Conservation (phyloP, 2,888 invertebrate genomes). For the Abrostola triplasia region DNA sequence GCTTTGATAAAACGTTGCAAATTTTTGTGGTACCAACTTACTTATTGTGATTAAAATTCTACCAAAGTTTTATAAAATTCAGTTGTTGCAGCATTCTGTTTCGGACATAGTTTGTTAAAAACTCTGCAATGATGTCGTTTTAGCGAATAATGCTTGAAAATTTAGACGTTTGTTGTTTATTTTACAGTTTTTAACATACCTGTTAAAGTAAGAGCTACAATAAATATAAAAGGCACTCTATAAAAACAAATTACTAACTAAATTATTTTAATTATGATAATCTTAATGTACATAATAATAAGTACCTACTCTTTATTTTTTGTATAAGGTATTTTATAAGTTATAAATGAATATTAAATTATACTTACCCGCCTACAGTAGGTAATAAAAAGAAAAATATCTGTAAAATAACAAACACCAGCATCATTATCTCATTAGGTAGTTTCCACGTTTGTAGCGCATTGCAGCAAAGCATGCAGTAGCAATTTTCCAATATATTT, state of each 20-base stretch:
- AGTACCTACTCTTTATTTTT: too few relatives aligned
- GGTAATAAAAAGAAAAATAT: too few relatives aligned
- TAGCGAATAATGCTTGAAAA: neutral
- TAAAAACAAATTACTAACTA: too few relatives aligned
- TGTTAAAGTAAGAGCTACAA: neutral
- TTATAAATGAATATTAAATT: too few relatives aligned
- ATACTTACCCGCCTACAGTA: too few relatives aligned
- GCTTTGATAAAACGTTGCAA: neutral
- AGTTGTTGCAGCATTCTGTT: neutral
- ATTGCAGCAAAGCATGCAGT: constrained; percentile 25
- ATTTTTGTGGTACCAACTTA: neutral
- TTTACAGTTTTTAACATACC: neutral
- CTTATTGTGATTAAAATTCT: neutral
- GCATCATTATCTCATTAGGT: constrained; percentile 23
- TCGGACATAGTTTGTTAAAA: neutral
- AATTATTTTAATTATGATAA: too few relatives aligned
- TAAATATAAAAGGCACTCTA: too few relatives aligned
- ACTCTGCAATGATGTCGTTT: neutral
- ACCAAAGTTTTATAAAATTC: neutral
- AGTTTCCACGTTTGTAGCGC: constrained; percentile 22
- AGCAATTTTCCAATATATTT: constrained; percentile 6
- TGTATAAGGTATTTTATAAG: too few relatives aligned
- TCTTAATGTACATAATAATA: too few relatives aligned
- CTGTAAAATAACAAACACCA: too few relatives aligned
- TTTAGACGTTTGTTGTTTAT: neutral